A percentile compares a stretch with the other conserved stretches of the same genome.
Evolutionary conservation across 2,113 vertebrate genomes (phyloP).

Genomic region (Oncorhynchus keta): DNA sequence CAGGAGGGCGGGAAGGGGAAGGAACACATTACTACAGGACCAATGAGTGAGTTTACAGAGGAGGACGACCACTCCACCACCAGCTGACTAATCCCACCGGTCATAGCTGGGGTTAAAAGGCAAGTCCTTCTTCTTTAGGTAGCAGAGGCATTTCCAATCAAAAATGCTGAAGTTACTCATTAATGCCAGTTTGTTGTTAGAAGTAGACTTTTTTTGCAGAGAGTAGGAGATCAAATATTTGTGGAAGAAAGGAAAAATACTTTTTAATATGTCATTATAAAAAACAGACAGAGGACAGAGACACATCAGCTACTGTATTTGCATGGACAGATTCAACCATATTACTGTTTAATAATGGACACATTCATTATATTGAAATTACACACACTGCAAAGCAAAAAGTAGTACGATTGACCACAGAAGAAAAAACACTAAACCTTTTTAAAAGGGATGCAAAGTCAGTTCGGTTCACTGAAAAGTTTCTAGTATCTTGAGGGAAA

Average conservation of each 20-base stretch:
- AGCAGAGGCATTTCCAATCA: too few species aligned
- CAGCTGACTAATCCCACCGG: background rate
- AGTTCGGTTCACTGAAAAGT: conserved; percentile 38
- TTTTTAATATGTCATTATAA: background rate
- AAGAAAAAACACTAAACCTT: conserved; percentile 31
- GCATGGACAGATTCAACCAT: background rate
- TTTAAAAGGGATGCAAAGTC: conserved; percentile 38
- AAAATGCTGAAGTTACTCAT: background rate
- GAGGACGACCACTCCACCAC: background rate
- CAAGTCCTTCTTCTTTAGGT: too few species aligned
- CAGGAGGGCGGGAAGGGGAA: background rate
- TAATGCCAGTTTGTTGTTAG: background rate
- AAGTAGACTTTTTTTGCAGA: background rate
- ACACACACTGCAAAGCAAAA: background rate
- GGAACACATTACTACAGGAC: background rate
- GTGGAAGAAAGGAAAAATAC: background rate
- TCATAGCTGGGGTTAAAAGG: background rate
- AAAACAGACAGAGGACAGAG: background rate
- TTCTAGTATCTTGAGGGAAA: conserved; percentile 67
- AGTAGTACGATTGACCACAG: background rate
- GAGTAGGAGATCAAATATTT: background rate
- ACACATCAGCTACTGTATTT: too few species aligned
- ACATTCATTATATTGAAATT: background rate
- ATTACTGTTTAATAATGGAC: background rate
- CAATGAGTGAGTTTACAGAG: conserved; percentile 5